Percentiles rank a stretch among this genome's conserved stretches.
Evolutionary conservation across 92 coral and sea anemone genomes (phyloP).

Genomic region (Porites rus): DNA sequence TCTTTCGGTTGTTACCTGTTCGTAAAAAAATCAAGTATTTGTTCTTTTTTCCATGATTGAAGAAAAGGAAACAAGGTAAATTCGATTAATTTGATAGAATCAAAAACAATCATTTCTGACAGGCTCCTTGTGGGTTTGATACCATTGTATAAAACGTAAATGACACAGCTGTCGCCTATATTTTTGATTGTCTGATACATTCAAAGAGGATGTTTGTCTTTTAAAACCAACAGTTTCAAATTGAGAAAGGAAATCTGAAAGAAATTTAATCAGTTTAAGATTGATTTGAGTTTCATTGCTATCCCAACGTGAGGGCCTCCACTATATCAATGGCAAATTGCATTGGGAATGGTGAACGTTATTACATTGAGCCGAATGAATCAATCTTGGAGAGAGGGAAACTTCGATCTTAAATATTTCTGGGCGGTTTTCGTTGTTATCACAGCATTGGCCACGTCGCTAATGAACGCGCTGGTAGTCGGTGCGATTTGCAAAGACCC

Average conservation of each 20-base stretch:
- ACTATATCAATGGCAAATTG: neutral
- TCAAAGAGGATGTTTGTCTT: conserved; percentile 30
- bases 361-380: neutral
- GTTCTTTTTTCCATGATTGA: neutral
- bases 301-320: neutral
- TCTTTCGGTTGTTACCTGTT: too few species aligned
- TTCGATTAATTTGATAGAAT: neutral
- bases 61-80: neutral
- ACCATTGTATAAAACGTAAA: neutral
- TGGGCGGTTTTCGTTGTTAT: conserved; percentile 40
- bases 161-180: conserved; percentile 20
- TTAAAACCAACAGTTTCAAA: conserved; percentile 10
- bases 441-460: conserved; percentile 49
- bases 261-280: neutral
- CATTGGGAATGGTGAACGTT: neutral
- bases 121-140: neutral
- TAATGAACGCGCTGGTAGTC: conserved; percentile 64
- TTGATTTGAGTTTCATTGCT: neutral
- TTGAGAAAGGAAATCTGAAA: neutral
- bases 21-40: neutral
- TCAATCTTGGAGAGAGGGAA: conserved; percentile 50
- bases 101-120: neutral
- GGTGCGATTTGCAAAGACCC: conserved; percentile 82
- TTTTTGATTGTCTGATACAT: neutral
- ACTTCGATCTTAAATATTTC: conserved; percentile 49